Percentiles rank a stretch among this genome's conserved stretches.
Evolutionary conservation across 2,888 invertebrate species (phyloP).

Genomic region (Lathronympha strigana): DNA sequence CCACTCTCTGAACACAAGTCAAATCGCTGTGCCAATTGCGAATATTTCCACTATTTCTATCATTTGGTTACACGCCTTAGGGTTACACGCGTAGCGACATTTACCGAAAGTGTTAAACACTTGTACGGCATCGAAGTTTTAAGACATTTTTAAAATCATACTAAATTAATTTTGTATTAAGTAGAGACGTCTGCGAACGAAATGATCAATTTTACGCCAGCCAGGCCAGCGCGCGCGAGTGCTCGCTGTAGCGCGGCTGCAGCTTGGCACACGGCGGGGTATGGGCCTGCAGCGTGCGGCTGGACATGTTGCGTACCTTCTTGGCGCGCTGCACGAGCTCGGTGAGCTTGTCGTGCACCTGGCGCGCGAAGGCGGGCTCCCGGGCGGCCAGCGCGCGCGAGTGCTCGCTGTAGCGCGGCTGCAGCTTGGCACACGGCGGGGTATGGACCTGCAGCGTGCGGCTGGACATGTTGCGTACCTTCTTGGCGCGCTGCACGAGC

Average conservation of each 20-base stretch:
- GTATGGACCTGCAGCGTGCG: conserved; percentile 81
- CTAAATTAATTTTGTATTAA: too few species aligned
- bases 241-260: conserved; percentile 15
- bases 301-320: conserved; percentile 69
- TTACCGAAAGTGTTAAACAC: too few species aligned
- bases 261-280: conserved; percentile 86
- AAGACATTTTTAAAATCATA: too few species aligned
- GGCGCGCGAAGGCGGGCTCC: conserved; percentile 15
- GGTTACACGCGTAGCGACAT: too few species aligned
- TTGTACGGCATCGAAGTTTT: too few species aligned
- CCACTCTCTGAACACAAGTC: too few species aligned
- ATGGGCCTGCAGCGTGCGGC: conserved; percentile 90
- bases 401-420: conserved; percentile 69
- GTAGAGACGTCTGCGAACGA: too few species aligned
- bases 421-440: conserved; percentile 83
- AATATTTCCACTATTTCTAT: too few species aligned
- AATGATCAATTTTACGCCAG: too few species aligned
- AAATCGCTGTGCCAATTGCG: too few species aligned
- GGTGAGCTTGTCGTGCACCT: conserved; percentile 88
- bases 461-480: conserved; percentile 1
- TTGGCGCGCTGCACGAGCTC: conserved; percentile 86
- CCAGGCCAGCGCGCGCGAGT: conserved; percentile 9
- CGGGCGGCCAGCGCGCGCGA: conserved; percentile 2
- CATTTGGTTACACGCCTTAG: too few species aligned
- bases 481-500: conserved; percentile 17